Evolutionary conservation across 2,113 vertebrate species (phyloP).

Genomic region (Oxyruncus cristatus): DNA sequence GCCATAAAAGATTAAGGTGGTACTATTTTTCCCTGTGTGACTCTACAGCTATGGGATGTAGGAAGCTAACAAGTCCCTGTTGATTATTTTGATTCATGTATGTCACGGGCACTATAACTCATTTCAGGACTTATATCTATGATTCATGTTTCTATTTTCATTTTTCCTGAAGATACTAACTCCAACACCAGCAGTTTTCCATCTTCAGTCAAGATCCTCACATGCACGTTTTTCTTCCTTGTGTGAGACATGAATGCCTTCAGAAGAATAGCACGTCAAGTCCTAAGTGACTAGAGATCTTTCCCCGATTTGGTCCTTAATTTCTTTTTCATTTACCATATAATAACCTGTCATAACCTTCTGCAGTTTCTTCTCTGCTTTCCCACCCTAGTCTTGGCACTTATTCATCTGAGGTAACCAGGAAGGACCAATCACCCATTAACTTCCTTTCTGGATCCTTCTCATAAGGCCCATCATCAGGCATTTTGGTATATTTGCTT

Average conservation of each 20-base stretch:
- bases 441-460: neutral
- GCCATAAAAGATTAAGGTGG: neutral
- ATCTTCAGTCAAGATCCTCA: neutral
- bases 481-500: neutral
- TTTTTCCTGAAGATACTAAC: neutral
- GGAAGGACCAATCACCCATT: neutral
- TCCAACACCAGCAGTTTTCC: neutral
- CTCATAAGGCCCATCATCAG: neutral
- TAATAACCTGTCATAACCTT: neutral
- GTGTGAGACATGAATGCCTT: neutral
- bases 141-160: neutral
- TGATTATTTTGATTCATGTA: neutral
- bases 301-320: neutral
- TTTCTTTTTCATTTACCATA: neutral
- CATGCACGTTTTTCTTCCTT: neutral
- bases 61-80: neutral
- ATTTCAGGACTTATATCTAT: neutral
- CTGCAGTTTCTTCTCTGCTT: neutral
- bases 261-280: neutral
- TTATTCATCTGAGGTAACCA: neutral
- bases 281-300: neutral
- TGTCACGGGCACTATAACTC: neutral
- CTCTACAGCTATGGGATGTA: fast-evolving
- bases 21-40: neutral
- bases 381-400: neutral